Base-by-base conservation (phyloP, 1,140 invertebrate species). In the Cydia strobilella region DNA sequence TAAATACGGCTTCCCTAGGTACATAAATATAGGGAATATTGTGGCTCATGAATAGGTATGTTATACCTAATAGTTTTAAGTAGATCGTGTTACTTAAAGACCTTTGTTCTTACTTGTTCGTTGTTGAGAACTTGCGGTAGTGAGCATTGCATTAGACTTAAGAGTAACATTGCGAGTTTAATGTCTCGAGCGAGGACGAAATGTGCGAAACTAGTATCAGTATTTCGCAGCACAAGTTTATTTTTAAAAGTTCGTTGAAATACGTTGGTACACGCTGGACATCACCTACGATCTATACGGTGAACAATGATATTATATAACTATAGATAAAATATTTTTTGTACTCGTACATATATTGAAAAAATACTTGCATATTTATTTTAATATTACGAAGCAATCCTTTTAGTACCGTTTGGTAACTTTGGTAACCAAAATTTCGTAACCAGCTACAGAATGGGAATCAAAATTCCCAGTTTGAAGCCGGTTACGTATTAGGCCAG, bases 111-210 rank as follows among this genome's bases (percentile, higher is more conserved):
- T 66, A 31, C 63, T 66, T n/a, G 63, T 66, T 66, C 25, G 63
- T 35, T 31, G 27, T 31, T 31, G 4, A 66, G 25, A 66, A 66
- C 27, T 66, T 66, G 63, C 12, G 63, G 63, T 35, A 31, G 63
- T 66, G n/a, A 66, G 63, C 63, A 66, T 66, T 66, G 63, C 27
- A 66, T 66, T 66, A 66, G 63, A 66, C 25, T 65, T 65, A 66
- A 66, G 63, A 66, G 63, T n/a, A 66, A 66, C 63, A 66, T 35
- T 27, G 3, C 25, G 63, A 31, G 63, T 66, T 66, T 66, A 66
- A 66, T 66, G 23, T 27, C 25, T 35, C 27, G 63, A 15, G 63
- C 13, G 63, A 27, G 63, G 54, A 59, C 54, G 54, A 59, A 59
- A 23, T 23, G 54, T 59, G 54, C 54, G 54, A 59, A 1, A 59